Evolutionary conservation across 2,797 vertebrate species (phyloP), one percentile per base, ranked within the genome.

Genomic region (Hemibagrus guttatus): DNA sequence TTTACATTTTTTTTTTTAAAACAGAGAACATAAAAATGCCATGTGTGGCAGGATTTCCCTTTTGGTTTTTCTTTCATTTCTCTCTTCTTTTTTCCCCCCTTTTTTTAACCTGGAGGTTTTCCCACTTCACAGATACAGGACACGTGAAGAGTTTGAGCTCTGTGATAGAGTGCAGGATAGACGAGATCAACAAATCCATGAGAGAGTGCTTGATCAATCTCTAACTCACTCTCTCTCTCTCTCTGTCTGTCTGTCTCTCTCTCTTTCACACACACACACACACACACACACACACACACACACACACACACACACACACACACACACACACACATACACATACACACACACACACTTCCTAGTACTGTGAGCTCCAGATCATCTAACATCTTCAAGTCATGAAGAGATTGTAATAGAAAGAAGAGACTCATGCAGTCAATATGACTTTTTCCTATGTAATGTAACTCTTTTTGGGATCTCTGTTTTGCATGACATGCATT

Each of bases 181-280:
- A 88, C 84, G n/a, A 85, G 78, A 66, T 14, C n/a, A 42, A 87
- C 85, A 49, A 78, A 84, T 61, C 13, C 23, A 49, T 56, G 63
- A 72, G 75, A 80, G 71, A 87, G 64, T 68, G 28, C 17, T 13
- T 58, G 49, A 76, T 28, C 52, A 76, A 76, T 75, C 46, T 52
- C n/a, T 64, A 79, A 28, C 71, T 26, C 72, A 2, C 35, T 39
- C 35, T 39, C 35, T 39, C 35, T 39, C 35, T 39, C 35, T 39
- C 35, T 39, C n/a, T n/a, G n/a, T n/a, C n/a, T n/a, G n/a, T n/a
- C n/a, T n/a, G n/a, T n/a, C n/a, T n/a, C n/a, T n/a, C n/a, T n/a
- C n/a, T n/a, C n/a, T n/a, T n/a, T n/a, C 35, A 39, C 1, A 39
- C 35, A 39, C 35, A 39, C 35, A 39, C 35, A 39, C 35, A 39